These are phyloP conservation scores for Xiphophorus couchianus DNA, from an alignment of 2,113 vertebrate species.

Conservation along the genomic window DNA sequence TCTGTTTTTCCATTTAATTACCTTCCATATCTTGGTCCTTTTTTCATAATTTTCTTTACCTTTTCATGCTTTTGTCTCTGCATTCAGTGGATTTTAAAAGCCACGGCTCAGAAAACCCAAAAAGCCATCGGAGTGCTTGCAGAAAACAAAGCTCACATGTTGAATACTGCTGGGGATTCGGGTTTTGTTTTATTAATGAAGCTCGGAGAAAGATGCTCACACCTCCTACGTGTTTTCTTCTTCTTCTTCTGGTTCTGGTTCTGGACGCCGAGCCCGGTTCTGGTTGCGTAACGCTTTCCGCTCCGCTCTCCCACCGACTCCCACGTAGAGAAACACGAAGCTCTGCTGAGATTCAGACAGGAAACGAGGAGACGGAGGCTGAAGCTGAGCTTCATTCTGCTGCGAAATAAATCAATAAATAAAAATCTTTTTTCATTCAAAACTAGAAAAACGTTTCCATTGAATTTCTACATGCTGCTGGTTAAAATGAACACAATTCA, in stretches of 20 bases:
- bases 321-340: conserved; percentile 5
- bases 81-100: background rate
- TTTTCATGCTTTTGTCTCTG: background rate
- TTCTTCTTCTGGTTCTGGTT: background rate
- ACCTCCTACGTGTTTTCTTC: conserved; percentile 3
- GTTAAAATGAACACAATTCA: background rate
- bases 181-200: conserved; percentile 38
- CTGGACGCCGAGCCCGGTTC: conserved; percentile 1
- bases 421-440: background rate
- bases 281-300: conserved; percentile 17
- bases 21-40: background rate
- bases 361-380: conserved; percentile 19
- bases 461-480: background rate
- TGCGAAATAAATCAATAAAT: background rate
- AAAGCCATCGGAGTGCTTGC: background rate
- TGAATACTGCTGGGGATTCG: background rate
- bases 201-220: background rate
- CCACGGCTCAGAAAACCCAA: background rate
- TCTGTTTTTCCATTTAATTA: background rate
- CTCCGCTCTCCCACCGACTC: conserved; percentile 2
- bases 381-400: conserved; percentile 11
- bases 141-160: background rate
- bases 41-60: background rate
- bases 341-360: conserved; percentile 5
- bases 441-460: background rate